Conservation (phyloP, 2,888 invertebrate species). For the Platerodrilus igneus region DNA sequence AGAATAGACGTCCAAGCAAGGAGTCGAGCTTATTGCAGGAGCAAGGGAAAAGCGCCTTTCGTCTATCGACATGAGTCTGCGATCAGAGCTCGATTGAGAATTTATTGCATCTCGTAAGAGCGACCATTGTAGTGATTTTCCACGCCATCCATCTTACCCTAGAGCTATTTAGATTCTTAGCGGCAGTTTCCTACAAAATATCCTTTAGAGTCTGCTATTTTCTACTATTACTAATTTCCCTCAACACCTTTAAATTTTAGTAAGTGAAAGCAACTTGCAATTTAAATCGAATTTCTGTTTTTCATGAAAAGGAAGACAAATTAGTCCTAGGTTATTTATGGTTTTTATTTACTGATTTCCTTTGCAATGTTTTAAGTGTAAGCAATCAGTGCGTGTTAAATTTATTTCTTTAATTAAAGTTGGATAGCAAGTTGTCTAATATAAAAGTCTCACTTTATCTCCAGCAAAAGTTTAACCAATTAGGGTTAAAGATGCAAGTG, state of each 20-base stretch:
- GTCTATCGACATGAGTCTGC: conserved; percentile 22
- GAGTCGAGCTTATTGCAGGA: conserved; percentile 20
- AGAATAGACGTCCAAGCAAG: conserved; percentile 23
- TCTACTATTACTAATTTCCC: conserved; percentile 36
- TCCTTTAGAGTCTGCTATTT: conserved; percentile 26
- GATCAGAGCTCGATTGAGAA: conserved; percentile 33
- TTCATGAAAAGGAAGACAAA: conserved; percentile 8
- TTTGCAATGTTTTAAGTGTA: conserved; percentile 7
- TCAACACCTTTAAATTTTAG: conserved; percentile 32
- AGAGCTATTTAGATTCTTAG: conserved; percentile 36
- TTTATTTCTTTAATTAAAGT: conserved; percentile 10
- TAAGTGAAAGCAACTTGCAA: conserved; percentile 25
- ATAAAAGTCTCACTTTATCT: too few species aligned
- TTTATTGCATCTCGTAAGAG: conserved; percentile 41
- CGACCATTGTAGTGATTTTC: conserved; percentile 43
- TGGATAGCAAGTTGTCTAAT: too few species aligned
- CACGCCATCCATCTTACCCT: conserved; percentile 39
- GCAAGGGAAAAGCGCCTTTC: conserved; percentile 21
- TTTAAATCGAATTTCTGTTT: conserved; percentile 13
- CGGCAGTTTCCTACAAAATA: conserved; percentile 19
- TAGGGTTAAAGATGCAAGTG: too few species aligned
- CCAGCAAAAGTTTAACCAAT: too few species aligned
- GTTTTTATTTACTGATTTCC: conserved; percentile 6
- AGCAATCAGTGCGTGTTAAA: conserved; percentile 1
- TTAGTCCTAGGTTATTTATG: conserved; percentile 17